Evolutionary conservation across 2,797 vertebrate genomes (phyloP), one percentile per base, ranked within the genome.

Genomic region (Ceyx erithaca): DNA sequence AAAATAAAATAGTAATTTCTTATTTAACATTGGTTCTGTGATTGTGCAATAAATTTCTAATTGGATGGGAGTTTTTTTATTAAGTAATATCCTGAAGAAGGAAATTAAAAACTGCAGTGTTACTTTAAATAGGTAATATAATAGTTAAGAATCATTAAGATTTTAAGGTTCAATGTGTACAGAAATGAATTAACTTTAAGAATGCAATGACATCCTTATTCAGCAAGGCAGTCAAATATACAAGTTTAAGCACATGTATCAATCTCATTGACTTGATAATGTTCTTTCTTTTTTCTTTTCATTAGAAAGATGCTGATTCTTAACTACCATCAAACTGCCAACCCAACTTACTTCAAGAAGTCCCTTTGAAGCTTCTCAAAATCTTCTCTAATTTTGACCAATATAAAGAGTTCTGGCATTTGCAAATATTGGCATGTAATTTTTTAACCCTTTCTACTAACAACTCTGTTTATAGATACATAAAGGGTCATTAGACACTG

Each of bases 251-350:
- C 85, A 79, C 80, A 89, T 43, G 82, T 73, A 78, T 93, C 91
- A 91, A 81, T 95, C 79, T 91, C 91, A 91, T 89, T 94, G 93
- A 94, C 89, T 96, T 94, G 63, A 85, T 69, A 55, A 85, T 90
- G 63, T 81, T 89, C 66, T 95, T 93, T 94, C 90, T 58, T 91
- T 92, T 94, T 96, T 93, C 94, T 87, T 96, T 95, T 96, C 84
- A 93, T 95, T 92, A 94, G 51, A 66, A 94, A 92, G 86, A 87
- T 66, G 83, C 72, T 76, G 62, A 80, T 89, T 94, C 93, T 90
- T 92, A 92, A 94, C 86, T 92, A 75, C 64, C 76, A 76, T 85
- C 86, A 92, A 94, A 92, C 51, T 90, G 69, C 68, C 18, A 3
- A 92, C 77, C 90, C 89, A 93, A 94, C 81, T 94, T 92, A 58